Evolutionary conservation across 2,888 invertebrate species (phyloP), one percentile per base, ranked within the genome.

Genomic region (Acutogordius australiensis): DNA sequence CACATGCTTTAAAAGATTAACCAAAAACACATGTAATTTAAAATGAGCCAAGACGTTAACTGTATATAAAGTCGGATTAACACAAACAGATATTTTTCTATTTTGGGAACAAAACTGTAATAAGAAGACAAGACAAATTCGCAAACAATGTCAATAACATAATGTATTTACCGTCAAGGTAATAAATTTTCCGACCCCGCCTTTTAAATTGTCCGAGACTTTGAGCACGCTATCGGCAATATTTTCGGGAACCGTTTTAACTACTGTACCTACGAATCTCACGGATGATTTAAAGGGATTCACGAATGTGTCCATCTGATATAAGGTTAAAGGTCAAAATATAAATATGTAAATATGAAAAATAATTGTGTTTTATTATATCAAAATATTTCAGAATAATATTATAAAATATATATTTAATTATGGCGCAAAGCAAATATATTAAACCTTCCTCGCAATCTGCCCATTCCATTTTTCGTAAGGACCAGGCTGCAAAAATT

Each of bases 161-260:
- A 37, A 37, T 13, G 18, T 13, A 13, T 18, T 37, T 51, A 51
- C 51, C 8, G 51, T 51, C 4, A 51, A 23, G 23, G 4, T 57
- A 29, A 82, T 81, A 27, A 82, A 80, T 72, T 80, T 81, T 56
- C 80, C 80, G 64, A 83, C 76, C 61, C 82, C 82, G 66, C 80
- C 83, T 73, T 82, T 80, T 18, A 57, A 8, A 18, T 4, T 30
- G 29, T 57, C 30, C 18, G 58, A 57, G 30, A 84, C 79, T 62
- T 81, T 82, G 66, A 82, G 82, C 0, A 86, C 81, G 0, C 84
- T 83, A 65, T 80, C 83, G 37, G 81, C 77, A 64, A 87, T 78
- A 66, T 82, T 82, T 68, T 87, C 86, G 0, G 87, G 86, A 76
- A 85, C 81, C 60, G 81, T 80, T 70, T 82, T 82, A 29, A 88